Conservation (phyloP, 2,113 vertebrate species). For the Sarotherodon lohbergeri region DNA sequence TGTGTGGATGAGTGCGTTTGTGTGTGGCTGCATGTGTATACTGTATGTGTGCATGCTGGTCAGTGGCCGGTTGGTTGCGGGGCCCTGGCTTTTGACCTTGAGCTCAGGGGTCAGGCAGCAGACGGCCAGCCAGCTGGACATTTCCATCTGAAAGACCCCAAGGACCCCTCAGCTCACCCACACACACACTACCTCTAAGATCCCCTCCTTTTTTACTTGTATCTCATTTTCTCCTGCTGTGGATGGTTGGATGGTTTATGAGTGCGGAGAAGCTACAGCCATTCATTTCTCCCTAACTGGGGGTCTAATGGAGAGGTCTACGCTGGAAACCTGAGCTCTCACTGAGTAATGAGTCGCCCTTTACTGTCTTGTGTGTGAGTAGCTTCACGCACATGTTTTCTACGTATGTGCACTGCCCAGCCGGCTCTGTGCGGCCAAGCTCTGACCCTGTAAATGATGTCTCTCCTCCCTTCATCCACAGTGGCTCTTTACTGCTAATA, state of each 20-base stretch:
- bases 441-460: slow-evolving; percentile 82
- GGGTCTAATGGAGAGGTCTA: slow-evolving; percentile 77
- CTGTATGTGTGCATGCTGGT: slow-evolving; percentile 39
- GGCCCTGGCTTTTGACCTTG: slow-evolving; percentile 88
- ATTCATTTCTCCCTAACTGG: slow-evolving; percentile 79
- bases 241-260: slow-evolving; percentile 79
- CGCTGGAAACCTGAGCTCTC: slow-evolving; percentile 75
- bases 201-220: slow-evolving; percentile 72
- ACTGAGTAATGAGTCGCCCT: slow-evolving; percentile 81
- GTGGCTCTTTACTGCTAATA: slow-evolving; percentile 82
- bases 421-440: slow-evolving; percentile 74
- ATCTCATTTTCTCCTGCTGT: slow-evolving; percentile 64
- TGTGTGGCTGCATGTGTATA: not conserved
- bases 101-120: slow-evolving; percentile 92
- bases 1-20: not conserved
- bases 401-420: slow-evolving; percentile 3
- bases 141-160: slow-evolving; percentile 93
- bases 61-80: slow-evolving; percentile 57
- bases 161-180: slow-evolving; percentile 36
- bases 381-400: not conserved
- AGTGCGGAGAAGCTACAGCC: slow-evolving; percentile 68
- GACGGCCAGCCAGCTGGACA: slow-evolving; percentile 97
- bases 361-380: slow-evolving; percentile 68
- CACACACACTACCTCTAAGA: slow-evolving; percentile 15
- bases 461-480: slow-evolving; percentile 69